These are phyloP conservation scores for Echinarachnius parma DNA, from an alignment of 53 echinoderm and acorn worm genomes.

Conservation along the genomic window DNA sequence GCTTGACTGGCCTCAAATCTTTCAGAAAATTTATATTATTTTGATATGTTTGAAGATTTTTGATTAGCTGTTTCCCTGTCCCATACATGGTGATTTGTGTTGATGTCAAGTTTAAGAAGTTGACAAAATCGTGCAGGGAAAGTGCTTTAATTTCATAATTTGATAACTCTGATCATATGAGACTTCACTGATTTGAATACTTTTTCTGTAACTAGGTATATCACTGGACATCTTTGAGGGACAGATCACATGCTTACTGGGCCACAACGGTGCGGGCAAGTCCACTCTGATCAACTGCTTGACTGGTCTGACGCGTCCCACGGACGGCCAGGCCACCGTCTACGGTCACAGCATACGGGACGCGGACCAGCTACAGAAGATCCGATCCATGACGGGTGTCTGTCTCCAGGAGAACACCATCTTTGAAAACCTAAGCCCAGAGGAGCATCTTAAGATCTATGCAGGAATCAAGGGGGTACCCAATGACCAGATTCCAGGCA, in stretches of 20 bases:
- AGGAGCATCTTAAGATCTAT: conserved; percentile 64
- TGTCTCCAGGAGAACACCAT: conserved; percentile 76
- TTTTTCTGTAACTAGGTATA: conserved; percentile 39
- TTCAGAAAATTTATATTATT: too few species aligned
- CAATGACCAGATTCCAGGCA: conserved; percentile 34
- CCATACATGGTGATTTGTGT: too few species aligned
- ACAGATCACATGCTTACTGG: conserved; percentile 72
- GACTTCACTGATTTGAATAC: too few species aligned
- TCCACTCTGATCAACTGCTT: conserved; percentile 68
- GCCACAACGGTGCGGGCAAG: conserved; percentile 81
- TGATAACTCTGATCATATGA: too few species aligned
- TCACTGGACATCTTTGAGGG: conserved; percentile 78
- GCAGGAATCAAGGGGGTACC: conserved; percentile 74
- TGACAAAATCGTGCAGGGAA: too few species aligned
- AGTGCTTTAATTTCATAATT: too few species aligned
- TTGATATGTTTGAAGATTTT: too few species aligned
- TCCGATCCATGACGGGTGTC: conserved; percentile 60
- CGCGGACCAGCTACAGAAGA: conserved; percentile 43
- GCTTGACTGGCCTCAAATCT: too few species aligned
- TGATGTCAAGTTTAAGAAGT: too few species aligned
- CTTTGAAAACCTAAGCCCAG: conserved; percentile 52
- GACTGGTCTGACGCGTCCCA: conserved; percentile 55
- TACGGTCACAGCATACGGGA: conserved; percentile 59
- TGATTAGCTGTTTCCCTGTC: too few species aligned
- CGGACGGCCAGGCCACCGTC: conserved; percentile 55